Conservation (phyloP, 2,888 invertebrate species). For the Xanthorhoe spadicearia region DNA sequence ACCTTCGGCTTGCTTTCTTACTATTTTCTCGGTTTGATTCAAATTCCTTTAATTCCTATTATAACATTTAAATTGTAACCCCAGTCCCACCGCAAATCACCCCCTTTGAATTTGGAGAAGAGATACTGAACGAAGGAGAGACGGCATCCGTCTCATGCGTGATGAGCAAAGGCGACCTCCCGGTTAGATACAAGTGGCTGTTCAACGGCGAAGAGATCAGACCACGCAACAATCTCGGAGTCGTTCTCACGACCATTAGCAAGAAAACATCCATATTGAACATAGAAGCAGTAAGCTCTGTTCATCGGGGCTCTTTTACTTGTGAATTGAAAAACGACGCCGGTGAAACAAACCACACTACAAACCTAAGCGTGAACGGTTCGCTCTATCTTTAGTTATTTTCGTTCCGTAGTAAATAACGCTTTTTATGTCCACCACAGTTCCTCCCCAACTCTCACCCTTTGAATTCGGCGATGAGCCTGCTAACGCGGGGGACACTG, state of each 20-base stretch:
- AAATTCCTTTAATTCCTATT: conserved; percentile 44
- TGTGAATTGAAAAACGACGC: conserved; percentile 87
- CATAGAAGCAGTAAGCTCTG: conserved; percentile 86
- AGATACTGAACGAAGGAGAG: conserved; percentile 89
- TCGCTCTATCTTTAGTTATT: conserved; percentile 58
- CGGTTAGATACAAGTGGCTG: conserved; percentile 91
- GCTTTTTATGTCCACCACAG: conserved; percentile 73
- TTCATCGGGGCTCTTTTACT: conserved; percentile 87
- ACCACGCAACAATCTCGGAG: conserved; percentile 82
- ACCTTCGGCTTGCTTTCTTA: conserved; percentile 56
- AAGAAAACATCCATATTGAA: conserved; percentile 87
- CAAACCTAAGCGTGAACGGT: conserved; percentile 87
- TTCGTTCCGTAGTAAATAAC: conserved; percentile 46
- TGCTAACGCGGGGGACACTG: conserved; percentile 90
- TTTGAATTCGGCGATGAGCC: conserved; percentile 88
- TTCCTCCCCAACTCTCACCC: conserved; percentile 88
- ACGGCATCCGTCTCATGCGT: conserved; percentile 89
- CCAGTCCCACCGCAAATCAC: conserved; percentile 90
- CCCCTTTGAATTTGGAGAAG: conserved; percentile 90
- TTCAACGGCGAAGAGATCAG: conserved; percentile 82
- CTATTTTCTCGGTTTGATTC: conserved; percentile 41
- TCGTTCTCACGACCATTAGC: conserved; percentile 85
- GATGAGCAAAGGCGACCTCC: conserved; percentile 92
- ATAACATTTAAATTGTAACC: conserved; percentile 30
- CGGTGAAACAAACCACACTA: conserved; percentile 85